Evolutionary conservation across 2,888 invertebrate genomes (phyloP).

Genomic region (Acholoe squamosa): DNA sequence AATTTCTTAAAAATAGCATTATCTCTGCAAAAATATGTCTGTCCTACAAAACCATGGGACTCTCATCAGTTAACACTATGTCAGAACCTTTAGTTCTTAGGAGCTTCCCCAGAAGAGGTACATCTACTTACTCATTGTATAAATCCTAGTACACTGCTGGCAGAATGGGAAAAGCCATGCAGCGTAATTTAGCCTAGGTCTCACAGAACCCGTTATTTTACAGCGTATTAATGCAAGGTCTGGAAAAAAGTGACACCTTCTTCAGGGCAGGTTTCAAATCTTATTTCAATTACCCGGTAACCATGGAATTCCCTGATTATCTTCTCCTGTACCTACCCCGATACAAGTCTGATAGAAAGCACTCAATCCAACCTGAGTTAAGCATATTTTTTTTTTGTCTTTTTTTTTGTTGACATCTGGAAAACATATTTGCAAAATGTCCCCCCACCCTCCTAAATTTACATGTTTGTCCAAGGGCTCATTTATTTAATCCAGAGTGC

Average conservation of each 20-base stretch:
- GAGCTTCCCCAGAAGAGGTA: not conserved
- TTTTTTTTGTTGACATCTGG: not conserved
- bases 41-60: slow-evolving; percentile 55
- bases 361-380: not conserved
- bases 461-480: no score
- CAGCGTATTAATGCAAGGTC: slow-evolving; percentile 1
- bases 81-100: not conserved
- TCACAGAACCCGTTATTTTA: not conserved
- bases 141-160: no score
- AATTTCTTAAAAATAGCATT: slow-evolving; percentile 11
- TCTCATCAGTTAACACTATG: slow-evolving; percentile 7
- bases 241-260: not conserved
- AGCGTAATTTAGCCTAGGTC: no score
- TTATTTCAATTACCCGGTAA: not conserved
- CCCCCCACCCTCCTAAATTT: no score
- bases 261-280: not conserved
- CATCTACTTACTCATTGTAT: not conserved
- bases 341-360: not conserved
- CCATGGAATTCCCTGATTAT: slow-evolving; percentile 51
- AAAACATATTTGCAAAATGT: no score
- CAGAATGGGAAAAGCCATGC: no score
- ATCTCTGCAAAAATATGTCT: slow-evolving; percentile 36
- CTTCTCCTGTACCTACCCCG: not conserved
- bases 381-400: not conserved
- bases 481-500: no score